Evolutionary conservation across 2,888 invertebrate species (phyloP), one percentile per base, ranked within the genome.

Genomic region (Deilephila elpenor): DNA sequence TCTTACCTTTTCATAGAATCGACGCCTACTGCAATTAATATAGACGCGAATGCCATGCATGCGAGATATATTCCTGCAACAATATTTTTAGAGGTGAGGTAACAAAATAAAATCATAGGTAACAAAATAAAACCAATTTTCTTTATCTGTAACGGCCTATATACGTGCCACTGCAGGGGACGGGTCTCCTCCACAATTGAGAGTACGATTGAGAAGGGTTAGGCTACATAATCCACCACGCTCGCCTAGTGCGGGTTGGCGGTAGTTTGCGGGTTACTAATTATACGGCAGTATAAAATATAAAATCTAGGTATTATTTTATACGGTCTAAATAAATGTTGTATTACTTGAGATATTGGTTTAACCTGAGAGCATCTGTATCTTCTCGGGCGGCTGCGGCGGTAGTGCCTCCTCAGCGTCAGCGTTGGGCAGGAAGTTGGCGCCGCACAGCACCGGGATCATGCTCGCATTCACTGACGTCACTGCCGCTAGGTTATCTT

Each of bases 11-110:
- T 94, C 84, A 96, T 92, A 0, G 96, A 95, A 82, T 97, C 97
- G 0, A 97, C 95, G 70, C 96, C 95, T 37, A 96, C 72, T 0
- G 95, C 94, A 0, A 96, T 95, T 5, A 96, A 95, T 5, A 96
- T 78, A 3, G 96, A 95, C 0, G 96, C 96, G 1, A 95, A 88
- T 0, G 95, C 91, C 84, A 96, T 96, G 80, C 96, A 96, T 0
- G 92, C 95, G 0, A 96, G 88, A 82, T 96, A 96, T 71, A 96
- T 95, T 5, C 92, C 94, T 94, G 86, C 59, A 88, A 87, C 71
- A 5, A 76, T 67, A 67, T 17, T 56, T 34, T 56, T 34, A n/a
- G 32, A 34, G 7, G 34, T 19, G 0, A 67, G 32, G 6, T 34
- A 59, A 71, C n/a, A 60, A 70, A 17, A 59, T 53, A 3, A 44